Base-by-base conservation (phyloP, 2,113 vertebrate genomes). In the Eublepharis macularius region DNA sequence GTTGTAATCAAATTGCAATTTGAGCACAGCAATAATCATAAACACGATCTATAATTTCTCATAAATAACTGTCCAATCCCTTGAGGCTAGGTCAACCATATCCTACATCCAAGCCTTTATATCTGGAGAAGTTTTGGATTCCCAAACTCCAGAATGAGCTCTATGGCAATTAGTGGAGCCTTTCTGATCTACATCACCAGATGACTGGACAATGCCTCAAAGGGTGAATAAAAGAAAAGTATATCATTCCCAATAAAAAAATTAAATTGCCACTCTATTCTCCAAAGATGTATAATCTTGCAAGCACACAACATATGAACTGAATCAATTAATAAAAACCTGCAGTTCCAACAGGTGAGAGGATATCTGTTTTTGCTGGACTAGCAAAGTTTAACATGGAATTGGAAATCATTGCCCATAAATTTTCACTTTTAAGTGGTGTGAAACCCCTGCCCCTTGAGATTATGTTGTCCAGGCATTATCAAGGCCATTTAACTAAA, bases 201-300 rank as follows among this genome's bases (percentile, higher is more conserved):
- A 76, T 83, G 82, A 66, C 49, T 83, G 82, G 81, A 57, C 57
- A 45, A 83, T 75, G 57, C 72, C 72, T 72, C 76, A 83, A 43
- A 57, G 57, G 43, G 72, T 24, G 41, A 57, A 47, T 76, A 66
- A 72, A 73, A 47, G 41, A 47, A 75, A 65, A 65, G 6, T 73
- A 66, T 26, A 76, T 83, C 43, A 49, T 76, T 76, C 43, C 72
- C 29, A 66, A 13, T 49, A 76, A 63, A 76, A 73, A 82, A 14
- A 69, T 66, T 76, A 10, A 47, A 63, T 26, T 57, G 65, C 41
- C 41, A 83, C 65, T 47, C 41, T 72, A 76, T 66, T 14, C 78
- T 21, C 17, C 29, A 66, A 17, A 60, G 78, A 80, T 80, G 24
- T 45, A 66, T 41, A 66, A n/a, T 75, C 72, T 65, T 83, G 32